Evolutionary conservation across 2,113 vertebrate genomes (phyloP).

Genomic region (Cichladusa arquata): DNA sequence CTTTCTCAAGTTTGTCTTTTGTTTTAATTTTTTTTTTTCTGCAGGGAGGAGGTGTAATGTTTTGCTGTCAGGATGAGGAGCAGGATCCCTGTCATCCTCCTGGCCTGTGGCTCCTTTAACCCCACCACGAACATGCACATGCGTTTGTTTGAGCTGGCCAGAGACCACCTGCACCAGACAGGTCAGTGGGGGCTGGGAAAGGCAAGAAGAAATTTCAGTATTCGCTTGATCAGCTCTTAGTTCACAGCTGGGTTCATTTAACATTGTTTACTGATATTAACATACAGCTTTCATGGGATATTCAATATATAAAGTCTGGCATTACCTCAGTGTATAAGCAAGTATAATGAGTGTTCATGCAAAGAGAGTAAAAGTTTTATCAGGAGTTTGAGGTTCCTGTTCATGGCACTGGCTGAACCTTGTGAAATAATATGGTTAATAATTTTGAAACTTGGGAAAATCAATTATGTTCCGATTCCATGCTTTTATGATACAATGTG

Average conservation of each 20-base stretch:
- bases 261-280: not conserved
- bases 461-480: not conserved
- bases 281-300: not conserved
- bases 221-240: not conserved
- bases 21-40: not conserved
- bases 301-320: not conserved
- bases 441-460: not conserved
- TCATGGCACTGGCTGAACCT: not conserved
- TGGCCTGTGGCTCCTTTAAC: slow-evolving; percentile 92
- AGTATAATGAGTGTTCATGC: not conserved
- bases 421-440: not conserved
- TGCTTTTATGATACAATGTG: not conserved
- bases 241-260: not conserved
- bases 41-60: slow-evolving; percentile 35
- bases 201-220: not conserved
- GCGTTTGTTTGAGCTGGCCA: slow-evolving; percentile 90
- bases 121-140: slow-evolving; percentile 94
- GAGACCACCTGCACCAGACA: slow-evolving; percentile 89
- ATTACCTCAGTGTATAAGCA: not conserved
- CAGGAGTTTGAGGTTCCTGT: not conserved
- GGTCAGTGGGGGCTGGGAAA: slow-evolving; percentile 70
- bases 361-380: not conserved
- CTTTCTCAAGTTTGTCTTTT: not conserved
- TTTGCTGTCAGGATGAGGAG: slow-evolving; percentile 70
- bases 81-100: slow-evolving; percentile 83